These are phyloP conservation scores for Parnassius glacialis DNA, from an alignment of 2,888 invertebrate genomes.

Conservation along the genomic window DNA sequence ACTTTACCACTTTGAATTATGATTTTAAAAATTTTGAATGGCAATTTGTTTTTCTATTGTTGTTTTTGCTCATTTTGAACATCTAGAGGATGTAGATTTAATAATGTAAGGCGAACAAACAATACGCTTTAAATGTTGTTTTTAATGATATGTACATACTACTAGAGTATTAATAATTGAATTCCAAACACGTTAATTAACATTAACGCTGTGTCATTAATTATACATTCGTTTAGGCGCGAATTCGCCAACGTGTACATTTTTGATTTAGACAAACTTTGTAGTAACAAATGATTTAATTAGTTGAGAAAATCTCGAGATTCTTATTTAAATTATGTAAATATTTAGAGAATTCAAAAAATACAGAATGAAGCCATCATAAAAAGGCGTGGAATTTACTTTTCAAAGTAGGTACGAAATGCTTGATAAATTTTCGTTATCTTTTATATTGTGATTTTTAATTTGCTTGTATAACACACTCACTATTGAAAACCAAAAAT, in stretches of 20 bases:
- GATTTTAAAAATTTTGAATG: too few relatives aligned
- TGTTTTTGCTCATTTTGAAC: too few relatives aligned
- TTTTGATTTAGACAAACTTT: constrained; percentile 15
- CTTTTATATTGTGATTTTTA: too few relatives aligned
- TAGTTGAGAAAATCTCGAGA: constrained; percentile 1
- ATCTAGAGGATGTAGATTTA: too few relatives aligned
- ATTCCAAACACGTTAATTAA: constrained; percentile 21
- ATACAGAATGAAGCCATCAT: neutral
- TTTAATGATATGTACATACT: neutral
- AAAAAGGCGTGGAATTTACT: neutral
- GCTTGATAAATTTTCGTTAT: too few relatives aligned
- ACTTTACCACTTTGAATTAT: neutral
- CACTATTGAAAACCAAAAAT: too few relatives aligned
- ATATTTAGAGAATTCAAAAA: neutral
- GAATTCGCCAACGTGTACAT: constrained; percentile 6
- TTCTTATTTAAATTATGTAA: neutral
- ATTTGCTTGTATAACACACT: too few relatives aligned
- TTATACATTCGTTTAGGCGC: constrained; percentile 22
- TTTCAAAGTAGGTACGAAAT: too few relatives aligned
- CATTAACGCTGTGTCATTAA: constrained; percentile 16
- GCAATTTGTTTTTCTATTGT: too few relatives aligned
- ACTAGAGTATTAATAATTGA: constrained; percentile 12
- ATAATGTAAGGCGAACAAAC: too few relatives aligned
- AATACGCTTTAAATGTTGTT: neutral
- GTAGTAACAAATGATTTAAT: constrained; percentile 19